Base-by-base conservation (phyloP, 2,888 invertebrate species). In the Acanthosoma haemorrhoidale region DNA sequence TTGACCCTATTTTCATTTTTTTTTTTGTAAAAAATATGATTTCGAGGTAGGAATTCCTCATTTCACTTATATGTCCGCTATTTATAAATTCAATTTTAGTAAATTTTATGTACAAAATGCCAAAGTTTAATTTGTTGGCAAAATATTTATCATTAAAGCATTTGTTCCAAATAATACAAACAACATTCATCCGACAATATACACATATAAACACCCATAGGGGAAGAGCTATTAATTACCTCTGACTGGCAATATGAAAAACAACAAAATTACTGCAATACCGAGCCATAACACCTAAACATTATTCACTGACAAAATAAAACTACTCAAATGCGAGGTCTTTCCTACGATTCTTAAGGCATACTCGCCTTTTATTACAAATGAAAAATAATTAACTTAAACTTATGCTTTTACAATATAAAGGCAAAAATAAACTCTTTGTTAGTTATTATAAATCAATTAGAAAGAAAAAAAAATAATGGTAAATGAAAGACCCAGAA, bases 1-100 rank as follows among this genome's bases (percentile, higher is more conserved):
- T 72, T 72, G 72, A 72, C 72, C 72, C 72, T 70, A 67, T 67
- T 38, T 64, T 38, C 38, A 67, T 67, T 38, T 64, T 38, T 31
- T 67, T 51, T 41, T 8, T 18, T 67, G 67, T 39, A 64, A 67
- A 67, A 67, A 67, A 67, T 67, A 67, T 67, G 67, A 67, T 51
- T 21, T 21, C 16, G 67, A 67, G 67, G 67, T 67, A 57, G 32
- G 6, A 15, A 51, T 32, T 16, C 25, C 32, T 43, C 43, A 67
- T 32, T 34, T 41, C 38, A 21, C 31, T 59, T 34, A 38, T 18
- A 38, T 18, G 25, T 38, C 29, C 16, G 41, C 36, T 31, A 51
- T 67, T 34, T 34, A 67, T 36, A 67, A 67, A 16, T 67, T 57
- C 34, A 51, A 34, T 57, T 57, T 57, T 43, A 57, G 57, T 67